Evolutionary conservation across 1,140 invertebrate species (phyloP).

Genomic region (Platorchestia sp.): DNA sequence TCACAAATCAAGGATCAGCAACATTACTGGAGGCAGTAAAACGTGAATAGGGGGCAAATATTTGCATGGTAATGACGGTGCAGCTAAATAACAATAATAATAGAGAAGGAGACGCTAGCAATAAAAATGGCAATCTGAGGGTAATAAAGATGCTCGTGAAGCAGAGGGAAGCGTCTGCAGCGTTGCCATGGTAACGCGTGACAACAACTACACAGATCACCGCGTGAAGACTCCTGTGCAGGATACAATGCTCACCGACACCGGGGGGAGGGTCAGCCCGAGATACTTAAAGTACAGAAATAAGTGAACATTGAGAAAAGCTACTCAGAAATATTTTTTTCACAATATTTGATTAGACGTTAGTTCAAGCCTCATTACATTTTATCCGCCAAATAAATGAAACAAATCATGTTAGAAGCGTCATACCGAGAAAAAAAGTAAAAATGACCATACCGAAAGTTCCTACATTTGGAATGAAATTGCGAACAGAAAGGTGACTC

Average conservation of each 20-base stretch:
- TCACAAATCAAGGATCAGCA: not conserved
- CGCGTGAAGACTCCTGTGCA: not conserved
- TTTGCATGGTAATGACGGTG: not conserved
- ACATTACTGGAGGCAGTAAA: not conserved
- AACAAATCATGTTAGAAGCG: too few relatives aligned
- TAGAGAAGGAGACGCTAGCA: not conserved
- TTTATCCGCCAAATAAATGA: too few relatives aligned
- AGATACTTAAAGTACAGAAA: not conserved
- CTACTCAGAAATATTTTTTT: not conserved
- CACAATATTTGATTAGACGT: too few relatives aligned
- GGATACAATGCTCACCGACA: not conserved
- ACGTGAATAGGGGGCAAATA: not conserved
- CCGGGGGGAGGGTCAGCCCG: not conserved
- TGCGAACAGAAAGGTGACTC: too few relatives aligned
- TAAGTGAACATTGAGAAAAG: not conserved
- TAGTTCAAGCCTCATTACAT: too few relatives aligned
- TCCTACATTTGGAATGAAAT: too few relatives aligned
- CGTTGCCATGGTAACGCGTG: slow-evolving; percentile 27
- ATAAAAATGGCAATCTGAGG: not conserved
- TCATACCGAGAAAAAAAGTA: too few relatives aligned
- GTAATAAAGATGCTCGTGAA: slow-evolving; percentile 16
- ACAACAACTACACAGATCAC: not conserved
- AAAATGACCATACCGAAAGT: too few relatives aligned
- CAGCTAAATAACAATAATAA: slow-evolving; percentile 12
- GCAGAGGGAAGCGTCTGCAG: not conserved